phyloP scores from a whole-genome alignment of 2,888 invertebrate genomes.

The Campoplex nolae region DNA sequence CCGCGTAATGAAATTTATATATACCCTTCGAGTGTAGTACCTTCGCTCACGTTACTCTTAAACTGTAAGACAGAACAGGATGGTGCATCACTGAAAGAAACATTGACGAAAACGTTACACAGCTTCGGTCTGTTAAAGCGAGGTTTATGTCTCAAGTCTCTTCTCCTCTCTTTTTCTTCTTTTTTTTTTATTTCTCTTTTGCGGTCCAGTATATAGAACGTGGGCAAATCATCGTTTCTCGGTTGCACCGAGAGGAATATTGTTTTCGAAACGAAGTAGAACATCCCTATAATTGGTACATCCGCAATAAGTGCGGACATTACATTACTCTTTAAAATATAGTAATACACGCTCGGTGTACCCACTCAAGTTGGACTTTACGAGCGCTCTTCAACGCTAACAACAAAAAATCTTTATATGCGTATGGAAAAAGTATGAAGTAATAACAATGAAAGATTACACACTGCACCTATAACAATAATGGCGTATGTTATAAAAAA shows the following conservation, averaged over 20 bases:
- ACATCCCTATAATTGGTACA: conserved; percentile 73
- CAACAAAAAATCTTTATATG: conserved; percentile 19
- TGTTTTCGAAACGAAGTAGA: conserved; percentile 73
- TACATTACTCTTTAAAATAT: conserved; percentile 71
- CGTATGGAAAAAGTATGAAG: conserved; percentile 8
- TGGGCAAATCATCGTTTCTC: conserved; percentile 42
- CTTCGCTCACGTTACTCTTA: not conserved
- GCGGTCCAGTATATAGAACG: conserved; percentile 27
- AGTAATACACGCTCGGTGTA: conserved; percentile 53
- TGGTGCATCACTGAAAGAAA: conserved; percentile 38
- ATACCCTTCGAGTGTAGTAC: not conserved
- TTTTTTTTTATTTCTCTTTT: not conserved
- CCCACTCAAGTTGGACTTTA: conserved; percentile 63
- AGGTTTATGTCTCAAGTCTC: conserved; percentile 40
- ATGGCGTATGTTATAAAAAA: conserved; percentile 23
- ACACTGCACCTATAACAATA: conserved; percentile 5
- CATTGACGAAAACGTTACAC: conserved; percentile 64
- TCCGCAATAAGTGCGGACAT: conserved; percentile 72
- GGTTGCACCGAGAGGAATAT: conserved; percentile 59
- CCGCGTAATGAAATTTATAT: conserved; percentile 17
- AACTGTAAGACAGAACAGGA: not conserved
- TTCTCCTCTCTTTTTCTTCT: not conserved
- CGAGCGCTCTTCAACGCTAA: conserved; percentile 67
- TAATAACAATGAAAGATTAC: conserved; percentile 17
- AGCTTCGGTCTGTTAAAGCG: conserved; percentile 38